These are phyloP conservation scores for Argopecten irradians DNA, from an alignment of 1,140 invertebrate species.

Conservation along the genomic window DNA sequence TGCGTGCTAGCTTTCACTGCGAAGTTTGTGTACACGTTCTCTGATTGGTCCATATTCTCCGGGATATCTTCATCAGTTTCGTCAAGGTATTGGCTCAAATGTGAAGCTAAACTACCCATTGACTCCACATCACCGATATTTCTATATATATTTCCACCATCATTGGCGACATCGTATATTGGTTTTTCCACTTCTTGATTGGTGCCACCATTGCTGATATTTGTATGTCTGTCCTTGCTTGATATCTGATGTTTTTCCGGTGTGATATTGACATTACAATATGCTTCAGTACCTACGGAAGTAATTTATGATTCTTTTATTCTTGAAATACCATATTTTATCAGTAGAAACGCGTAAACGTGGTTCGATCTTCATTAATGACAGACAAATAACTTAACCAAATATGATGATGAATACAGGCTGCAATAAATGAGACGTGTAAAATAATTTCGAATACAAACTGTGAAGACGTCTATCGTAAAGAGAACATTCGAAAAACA, in stretches of 20 bases:
- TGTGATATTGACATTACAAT: neutral
- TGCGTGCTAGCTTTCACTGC: neutral
- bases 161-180: neutral
- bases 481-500: too few relatives aligned
- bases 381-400: too few relatives aligned
- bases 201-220: neutral
- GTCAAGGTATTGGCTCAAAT: neutral
- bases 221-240: neutral
- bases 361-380: too few relatives aligned
- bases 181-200: neutral
- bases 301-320: too few relatives aligned
- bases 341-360: too few relatives aligned
- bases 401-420: too few relatives aligned
- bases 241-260: neutral
- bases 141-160: neutral
- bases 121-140: neutral
- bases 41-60: neutral
- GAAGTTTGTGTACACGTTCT: neutral
- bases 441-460: too few relatives aligned
- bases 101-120: neutral
- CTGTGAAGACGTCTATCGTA: too few relatives aligned
- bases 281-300: neutral
- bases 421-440: too few relatives aligned
- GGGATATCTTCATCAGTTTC: neutral
- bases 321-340: too few relatives aligned